Base-by-base conservation (phyloP, 2,797 vertebrate species). In the Clarias fuscus region DNA sequence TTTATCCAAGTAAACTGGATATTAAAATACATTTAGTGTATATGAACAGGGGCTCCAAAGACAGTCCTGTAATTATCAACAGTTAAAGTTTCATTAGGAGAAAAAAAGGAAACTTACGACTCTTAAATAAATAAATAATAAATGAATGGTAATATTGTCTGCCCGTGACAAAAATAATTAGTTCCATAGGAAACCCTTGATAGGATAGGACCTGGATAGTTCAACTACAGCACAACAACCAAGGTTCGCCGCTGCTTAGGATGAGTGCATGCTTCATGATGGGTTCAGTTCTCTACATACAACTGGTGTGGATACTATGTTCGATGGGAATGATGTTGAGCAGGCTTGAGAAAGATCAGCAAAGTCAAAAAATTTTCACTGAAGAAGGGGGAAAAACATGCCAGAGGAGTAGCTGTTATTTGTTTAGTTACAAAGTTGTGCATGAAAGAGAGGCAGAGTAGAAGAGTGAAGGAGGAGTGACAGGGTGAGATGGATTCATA, bases 251-350 rank as follows among this genome's bases (percentile, higher is more conserved):
- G 40, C 83, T 76, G 83, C 73, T 85, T 81, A 43, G 37, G 61
- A 68, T 86, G 17, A 90, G 86, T 11, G 15, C 59, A 81, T 18
- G 85, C 85, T 84, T 83, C 62, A 84, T 83, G 76, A 82, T 62
- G 93, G 93, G 93, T 94, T 95, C 90, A 93, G 94, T 95, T 95
- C 94, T 95, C 95, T 93, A 96, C 95, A 96, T 93, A 94, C 92
- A 71, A 56, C 89, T 73, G 85, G 85, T 87, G 83, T 91, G 83
- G 84, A 90, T 81, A 81, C 89, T 89, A 90, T 73, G 84, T 90
- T 88, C 58, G 43, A 85, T 89, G 89, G 90, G 89, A 64, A 83
- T 84, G 92, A 91, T 90, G 91, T 93, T 92, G 92, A 91, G 92
- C 93, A 94, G 92, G 93, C 92, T 89, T 88, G 88, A 84, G 81